phyloP scores from a whole-genome alignment of 2,113 vertebrate species.

The Leptobrachium ailaonicum region DNA sequence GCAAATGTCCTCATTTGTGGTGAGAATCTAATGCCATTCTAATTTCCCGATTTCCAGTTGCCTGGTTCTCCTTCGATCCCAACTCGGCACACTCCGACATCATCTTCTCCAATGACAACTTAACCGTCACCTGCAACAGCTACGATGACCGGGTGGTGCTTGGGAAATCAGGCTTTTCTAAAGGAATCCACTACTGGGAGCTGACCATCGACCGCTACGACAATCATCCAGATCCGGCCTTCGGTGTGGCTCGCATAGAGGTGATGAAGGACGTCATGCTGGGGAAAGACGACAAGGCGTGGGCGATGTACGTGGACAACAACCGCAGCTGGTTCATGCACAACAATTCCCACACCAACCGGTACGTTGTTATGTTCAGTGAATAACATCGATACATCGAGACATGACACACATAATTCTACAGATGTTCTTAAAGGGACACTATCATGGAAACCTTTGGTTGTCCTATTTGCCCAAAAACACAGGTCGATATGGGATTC shows the following conservation, averaged over 20 bases:
- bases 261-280: conserved; percentile 97
- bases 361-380: conserved; percentile 65
- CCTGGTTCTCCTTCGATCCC: conserved; percentile 95
- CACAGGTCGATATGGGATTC: too few species aligned
- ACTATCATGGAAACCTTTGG: background rate
- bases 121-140: conserved; percentile 96
- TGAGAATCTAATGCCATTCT: too few species aligned
- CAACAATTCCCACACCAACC: conserved; percentile 98
- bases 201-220: conserved; percentile 93
- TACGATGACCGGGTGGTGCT: conserved; percentile 95
- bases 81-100: conserved; percentile 91
- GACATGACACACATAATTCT: background rate
- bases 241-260: conserved; percentile 86
- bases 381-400: background rate
- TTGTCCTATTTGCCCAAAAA: background rate
- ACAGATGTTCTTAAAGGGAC: background rate
- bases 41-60: conserved; percentile 68
- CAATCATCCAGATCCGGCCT: conserved; percentile 96
- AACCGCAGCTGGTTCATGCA: conserved; percentile 99
- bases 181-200: conserved; percentile 97
- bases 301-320: conserved; percentile 99
- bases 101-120: conserved; percentile 97
- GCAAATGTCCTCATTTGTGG: too few species aligned
- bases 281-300: conserved; percentile 97
- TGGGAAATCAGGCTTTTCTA: conserved; percentile 90